Evolutionary conservation across 2,113 vertebrate species (phyloP).

Genomic region (Paedocypris sp.): DNA sequence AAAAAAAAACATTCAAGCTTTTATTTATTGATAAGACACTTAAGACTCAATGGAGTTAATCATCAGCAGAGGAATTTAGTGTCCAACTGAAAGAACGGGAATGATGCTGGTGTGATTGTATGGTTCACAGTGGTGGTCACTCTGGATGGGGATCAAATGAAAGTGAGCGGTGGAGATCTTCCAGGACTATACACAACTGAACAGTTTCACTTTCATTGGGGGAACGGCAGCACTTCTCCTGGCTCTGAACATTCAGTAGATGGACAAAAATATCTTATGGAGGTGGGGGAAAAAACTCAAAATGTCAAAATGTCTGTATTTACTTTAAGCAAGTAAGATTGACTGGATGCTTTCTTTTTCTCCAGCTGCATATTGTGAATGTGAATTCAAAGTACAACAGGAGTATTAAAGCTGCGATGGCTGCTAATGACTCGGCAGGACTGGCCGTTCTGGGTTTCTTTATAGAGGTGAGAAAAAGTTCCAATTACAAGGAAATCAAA

Average conservation of each 20-base stretch:
- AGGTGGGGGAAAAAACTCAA: conserved; percentile 40
- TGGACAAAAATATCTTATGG: conserved; percentile 47
- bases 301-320: not conserved
- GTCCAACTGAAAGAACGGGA: too few relatives aligned
- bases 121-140: conserved; percentile 35
- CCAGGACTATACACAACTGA: conserved; percentile 34
- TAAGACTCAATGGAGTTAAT: too few relatives aligned
- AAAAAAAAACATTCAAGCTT: too few relatives aligned
- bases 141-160: conserved; percentile 22
- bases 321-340: too few relatives aligned
- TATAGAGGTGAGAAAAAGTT: conserved; percentile 30
- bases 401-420: not conserved
- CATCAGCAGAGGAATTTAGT: too few relatives aligned
- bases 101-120: too few relatives aligned
- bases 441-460: conserved; percentile 50
- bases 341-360: not conserved
- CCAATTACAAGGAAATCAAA: not conserved
- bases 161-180: conserved; percentile 53
- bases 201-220: conserved; percentile 65
- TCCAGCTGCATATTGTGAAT: conserved; percentile 61
- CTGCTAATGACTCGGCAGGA: conserved; percentile 32
- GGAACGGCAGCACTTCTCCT: conserved; percentile 9
- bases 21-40: too few relatives aligned
- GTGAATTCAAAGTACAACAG: conserved; percentile 27
- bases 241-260: conserved; percentile 60